Base-by-base conservation (phyloP, 1,140 invertebrate genomes). In the Papilio aristodemus region DNA sequence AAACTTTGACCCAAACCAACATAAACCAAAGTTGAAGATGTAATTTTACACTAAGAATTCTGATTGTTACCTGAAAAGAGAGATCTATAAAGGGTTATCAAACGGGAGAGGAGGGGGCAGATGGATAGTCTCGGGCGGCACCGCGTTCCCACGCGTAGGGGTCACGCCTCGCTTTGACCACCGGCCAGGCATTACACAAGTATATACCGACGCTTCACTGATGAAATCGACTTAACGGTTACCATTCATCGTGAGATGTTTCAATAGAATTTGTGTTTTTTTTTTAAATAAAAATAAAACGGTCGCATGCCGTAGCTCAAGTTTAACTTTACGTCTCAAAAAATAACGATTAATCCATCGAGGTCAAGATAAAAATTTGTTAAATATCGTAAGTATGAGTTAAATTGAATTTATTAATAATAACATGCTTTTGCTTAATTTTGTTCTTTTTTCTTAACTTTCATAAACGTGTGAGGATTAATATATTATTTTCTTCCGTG, bases 151-250 rank as follows among this genome's bases (percentile, higher is more conserved):
- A 62, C 59, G 59, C 59, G 17, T 25, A 5, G 36, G 14, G 36
- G 59, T 62, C 59, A 62, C 59, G 59, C 59, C 59, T 62, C 36
- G 59, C 59, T 62, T 17, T 62, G 59, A 62, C 59, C 59, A 62
- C 59, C 59, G 59, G 32, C 32, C 59, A n/a, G 14, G 36, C 36
- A 62, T 62, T 62, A 60, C n/a, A 32, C n/a, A 62, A 32, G 32
- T 62, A 38, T 7, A 22, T 14, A 50, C 43, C 43, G 7, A 62
- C 32, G 32, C 36, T 14, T 17, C 6, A 50, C 27, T 62, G 59
- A 62, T 62, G 59, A 62, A 62, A 62, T 14, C 17, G 32, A 37
- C 59, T 38, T 62, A 62, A 62, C 59, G 59, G 59, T 38, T 62
- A 37, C 36, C 10, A 62, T 27, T 36, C 46, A 54, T 19, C 46